Evolutionary conservation across 2,113 vertebrate genomes (phyloP), one percentile per base, ranked within the genome.

Genomic region (Vulpes ferrilata): DNA sequence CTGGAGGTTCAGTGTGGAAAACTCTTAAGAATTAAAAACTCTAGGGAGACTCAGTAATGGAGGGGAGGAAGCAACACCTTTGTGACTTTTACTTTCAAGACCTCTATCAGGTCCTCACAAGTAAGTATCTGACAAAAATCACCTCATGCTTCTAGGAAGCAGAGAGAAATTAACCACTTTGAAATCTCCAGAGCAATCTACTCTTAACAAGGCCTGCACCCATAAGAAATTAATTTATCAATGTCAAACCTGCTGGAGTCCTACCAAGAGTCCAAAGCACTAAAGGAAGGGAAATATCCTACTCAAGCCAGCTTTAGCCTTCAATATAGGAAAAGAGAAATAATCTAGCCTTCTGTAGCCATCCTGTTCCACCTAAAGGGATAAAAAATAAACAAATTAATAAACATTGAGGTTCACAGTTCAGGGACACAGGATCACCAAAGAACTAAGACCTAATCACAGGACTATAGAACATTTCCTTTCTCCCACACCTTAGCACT

Each of bases 181-280:
- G 25, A 95, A 93, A 91, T 35, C 0, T 51, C 65, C 51, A 69
- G 27, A 93, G 51, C 51, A 67, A 23, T 86, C 35, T 89, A 30
- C 51, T 80, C 48, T 88, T 79, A 74, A 65, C 48, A 81, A 82
- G 11, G 62, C 25, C 60, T 30, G 0, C 4, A 53, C 89, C 78
- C 16, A 64, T 43, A 53, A 88, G 38, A 85, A 88, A 93, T 65
- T 65, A 73, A 94, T 74, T 62, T 80, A 97, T 5, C 67, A 80
- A 55, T 90, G 9, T 20, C 51, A 80, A 80, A 88, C 4, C 2
- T 4, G 8, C 53, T 80, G 53, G 38, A 22, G 23, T 88, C 35
- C 62, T 81, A 73, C 73, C 76, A 81, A 83, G 16, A 90, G 69
- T 78, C 11, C 8, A 90, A 16, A 23, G n/a, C 22, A 80, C 17